These are phyloP conservation scores for Oithona nana DNA, from an alignment of 2,888 invertebrate genomes.

Conservation along the genomic window DNA sequence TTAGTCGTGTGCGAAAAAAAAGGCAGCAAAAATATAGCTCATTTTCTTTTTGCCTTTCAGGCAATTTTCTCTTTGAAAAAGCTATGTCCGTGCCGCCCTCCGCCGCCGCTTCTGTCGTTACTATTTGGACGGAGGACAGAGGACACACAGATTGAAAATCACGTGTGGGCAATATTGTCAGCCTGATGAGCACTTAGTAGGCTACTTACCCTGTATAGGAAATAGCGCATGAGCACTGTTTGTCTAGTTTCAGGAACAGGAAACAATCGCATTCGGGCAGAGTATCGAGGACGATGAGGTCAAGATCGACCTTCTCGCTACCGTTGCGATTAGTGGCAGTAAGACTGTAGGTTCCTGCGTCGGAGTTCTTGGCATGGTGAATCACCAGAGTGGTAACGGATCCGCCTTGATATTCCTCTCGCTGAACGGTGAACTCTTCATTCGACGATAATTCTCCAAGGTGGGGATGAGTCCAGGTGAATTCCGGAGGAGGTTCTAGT, in stretches of 20 bases:
- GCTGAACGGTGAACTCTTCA: constrained; percentile 7
- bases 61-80: too few species aligned
- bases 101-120: too few species aligned
- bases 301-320: constrained; percentile 13
- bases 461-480: constrained; percentile 16
- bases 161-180: too few species aligned
- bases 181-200: too few species aligned
- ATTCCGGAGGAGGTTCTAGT: constrained; percentile 13
- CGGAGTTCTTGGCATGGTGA: background rate
- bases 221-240: constrained; percentile 15
- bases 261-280: constrained; percentile 17
- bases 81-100: too few species aligned
- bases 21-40: too few species aligned
- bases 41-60: too few species aligned
- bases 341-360: constrained; percentile 14
- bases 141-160: too few species aligned
- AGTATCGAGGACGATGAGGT: constrained; percentile 15
- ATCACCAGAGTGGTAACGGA: constrained; percentile 15
- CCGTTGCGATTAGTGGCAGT: constrained; percentile 13
- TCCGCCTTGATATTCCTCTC: constrained; percentile 16
- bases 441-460: constrained; percentile 8
- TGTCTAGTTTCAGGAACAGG: constrained; percentile 13
- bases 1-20: too few species aligned
- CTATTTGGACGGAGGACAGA: too few species aligned
- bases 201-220: constrained; percentile 17